Base-by-base conservation (phyloP, 37 sponge, comb jelly and placozoan species). In the Halichondria panicea region DNA sequence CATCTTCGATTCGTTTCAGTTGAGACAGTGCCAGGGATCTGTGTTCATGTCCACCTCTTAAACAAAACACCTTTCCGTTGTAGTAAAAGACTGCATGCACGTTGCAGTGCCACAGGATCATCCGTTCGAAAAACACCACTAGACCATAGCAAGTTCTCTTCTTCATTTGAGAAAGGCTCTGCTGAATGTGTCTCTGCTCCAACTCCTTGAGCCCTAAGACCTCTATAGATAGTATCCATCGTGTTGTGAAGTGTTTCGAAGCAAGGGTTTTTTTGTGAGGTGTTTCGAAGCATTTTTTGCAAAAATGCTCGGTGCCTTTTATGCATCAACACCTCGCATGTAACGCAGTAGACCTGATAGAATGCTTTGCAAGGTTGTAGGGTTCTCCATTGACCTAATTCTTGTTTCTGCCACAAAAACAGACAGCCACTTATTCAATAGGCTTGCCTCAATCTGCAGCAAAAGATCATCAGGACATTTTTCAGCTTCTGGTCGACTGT, bases 1-100 rank as follows among this genome's bases (percentile, higher is more conserved):
- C n/a, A n/a, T n/a, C n/a, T n/a, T n/a, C n/a, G n/a, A n/a, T n/a
- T n/a, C n/a, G n/a, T n/a, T n/a, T n/a, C n/a, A n/a, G n/a, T n/a
- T n/a, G n/a, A n/a, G n/a, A n/a, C n/a, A n/a, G n/a, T n/a, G n/a
- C n/a, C n/a, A n/a, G n/a, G n/a, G n/a, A n/a, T n/a, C n/a, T n/a
- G n/a, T n/a, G n/a, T n/a, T n/a, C n/a, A n/a, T n/a, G n/a, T n/a
- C 60, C 60, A 24, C 25, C 60, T 27, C 60, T 12, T 27, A 58
- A 22, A 27, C 60, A 58, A 58, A 58, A 58, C 25, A 24, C 27
- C 22, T 58, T 58, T 22, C 60, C 60, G 60, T 58, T 58, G 60
- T 58, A 58, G 60, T 58, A 58, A 22, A 58, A 58, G 25, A 58
- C 18, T 24, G 60, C n/a, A n/a, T n/a, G n/a, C 65, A n/a, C 21